Conservation (phyloP, 1,140 invertebrate species). For the Pseudomyrmex cubaensis region DNA sequence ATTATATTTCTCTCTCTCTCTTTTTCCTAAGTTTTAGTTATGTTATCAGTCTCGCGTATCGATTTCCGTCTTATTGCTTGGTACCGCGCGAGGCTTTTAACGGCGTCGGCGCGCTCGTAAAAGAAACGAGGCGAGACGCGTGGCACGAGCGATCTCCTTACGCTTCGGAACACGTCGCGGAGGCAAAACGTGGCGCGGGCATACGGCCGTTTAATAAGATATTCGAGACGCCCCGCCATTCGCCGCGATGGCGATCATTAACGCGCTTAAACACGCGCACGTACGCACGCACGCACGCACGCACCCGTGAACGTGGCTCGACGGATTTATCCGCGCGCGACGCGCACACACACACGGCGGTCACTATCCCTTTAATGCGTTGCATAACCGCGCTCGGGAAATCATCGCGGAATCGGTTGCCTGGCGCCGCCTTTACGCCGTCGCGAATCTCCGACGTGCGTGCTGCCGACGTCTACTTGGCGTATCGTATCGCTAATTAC, state of each 20-base stretch:
- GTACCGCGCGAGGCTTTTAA: conserved; percentile 28
- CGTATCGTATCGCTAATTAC: conserved; percentile 63
- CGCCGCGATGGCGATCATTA: conserved; percentile 49
- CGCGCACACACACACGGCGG: conserved; percentile 36
- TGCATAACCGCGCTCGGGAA: conserved; percentile 53
- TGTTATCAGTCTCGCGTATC: conserved; percentile 30
- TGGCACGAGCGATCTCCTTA: conserved; percentile 36
- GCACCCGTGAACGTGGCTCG: conserved; percentile 1
- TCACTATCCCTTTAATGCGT: conserved; percentile 63
- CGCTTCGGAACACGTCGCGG: conserved; percentile 48
- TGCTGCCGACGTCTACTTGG: conserved; percentile 40
- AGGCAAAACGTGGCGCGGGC: conserved; percentile 30
- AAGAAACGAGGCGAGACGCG: conserved; percentile 52
- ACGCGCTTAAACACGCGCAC: conserved; percentile 36
- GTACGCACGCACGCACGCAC: not conserved
- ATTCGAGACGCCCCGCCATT: conserved; percentile 58
- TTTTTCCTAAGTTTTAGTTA: too few relatives aligned
- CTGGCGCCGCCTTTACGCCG: conserved; percentile 68
- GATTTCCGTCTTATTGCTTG: conserved; percentile 20
- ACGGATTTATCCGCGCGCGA: conserved; percentile 41
- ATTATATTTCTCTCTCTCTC: too few relatives aligned
- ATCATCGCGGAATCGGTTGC: conserved; percentile 59
- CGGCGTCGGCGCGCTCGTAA: conserved; percentile 32
- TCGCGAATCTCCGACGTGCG: not conserved
- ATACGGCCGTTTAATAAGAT: conserved; percentile 57